Conservation (phyloP, 1,140 invertebrate genomes). For the Triops longicaudatus region DNA sequence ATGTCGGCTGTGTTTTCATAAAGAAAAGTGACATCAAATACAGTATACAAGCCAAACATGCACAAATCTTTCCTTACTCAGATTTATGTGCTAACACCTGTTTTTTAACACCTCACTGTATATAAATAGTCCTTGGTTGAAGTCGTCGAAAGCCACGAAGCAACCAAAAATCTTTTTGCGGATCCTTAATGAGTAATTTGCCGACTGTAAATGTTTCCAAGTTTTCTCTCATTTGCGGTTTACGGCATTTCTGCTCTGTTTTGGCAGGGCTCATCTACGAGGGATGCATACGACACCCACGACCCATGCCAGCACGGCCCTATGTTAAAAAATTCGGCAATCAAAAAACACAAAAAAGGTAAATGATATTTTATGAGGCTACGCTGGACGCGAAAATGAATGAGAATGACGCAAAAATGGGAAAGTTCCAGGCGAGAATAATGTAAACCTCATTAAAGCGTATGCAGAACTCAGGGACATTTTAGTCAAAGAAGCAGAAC, state of each 20-base stretch:
- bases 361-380: not conserved
- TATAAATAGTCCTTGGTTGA: not conserved
- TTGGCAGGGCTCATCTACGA: not conserved
- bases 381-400: not conserved
- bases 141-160: not conserved
- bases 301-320: not conserved
- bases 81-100: not conserved
- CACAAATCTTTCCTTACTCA: not conserved
- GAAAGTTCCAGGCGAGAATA: not conserved
- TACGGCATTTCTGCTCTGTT: not conserved
- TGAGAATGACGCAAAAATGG: not conserved
- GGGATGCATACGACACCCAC: not conserved
- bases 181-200: not conserved
- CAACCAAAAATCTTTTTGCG: not conserved
- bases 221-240: conserved; percentile 6
- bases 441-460: not conserved
- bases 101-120: not conserved
- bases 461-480: conserved; percentile 3
- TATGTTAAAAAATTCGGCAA: not conserved
- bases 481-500: not conserved
- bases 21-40: too few relatives aligned
- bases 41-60: too few relatives aligned
- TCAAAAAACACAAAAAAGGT: not conserved
- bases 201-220: not conserved
- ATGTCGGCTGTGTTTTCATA: too few relatives aligned